Evolutionary conservation across 2,888 invertebrate species (phyloP), one percentile per base, ranked within the genome.

Genomic region (Sabellastarte sp.): DNA sequence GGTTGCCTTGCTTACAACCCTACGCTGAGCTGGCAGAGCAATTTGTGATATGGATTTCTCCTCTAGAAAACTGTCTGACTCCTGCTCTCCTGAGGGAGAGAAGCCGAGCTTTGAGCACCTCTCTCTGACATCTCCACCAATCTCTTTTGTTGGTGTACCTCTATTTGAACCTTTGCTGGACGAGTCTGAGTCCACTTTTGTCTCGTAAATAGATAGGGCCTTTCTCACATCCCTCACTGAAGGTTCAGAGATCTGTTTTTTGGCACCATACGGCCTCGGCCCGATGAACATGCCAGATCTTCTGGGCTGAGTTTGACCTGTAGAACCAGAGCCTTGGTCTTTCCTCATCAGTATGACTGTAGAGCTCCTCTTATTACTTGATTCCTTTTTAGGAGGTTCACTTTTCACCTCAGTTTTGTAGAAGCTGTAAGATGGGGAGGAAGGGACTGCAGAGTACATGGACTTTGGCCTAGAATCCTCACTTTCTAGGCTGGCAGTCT

Each of bases 221-320:
- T 15, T 26, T 5, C 53, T 15, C 53, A 53, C 53, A 26, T 53
- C 53, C 15, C 53, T 10, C 53, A 53, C 53, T 26, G 53, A 53
- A 20, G 53, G 53, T 26, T 53, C 53, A 5, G 53, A 53, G 20
- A 5, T 15, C 10, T 41, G 5, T 20, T 20, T 41, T 5, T 5
- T 5, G 4, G 53, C 53, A 26, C 26, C 26, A 10, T 26, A 53
- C 20, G 20, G 20, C 10, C 53, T 10, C 24, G 53, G 53, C 10
- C 41, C 41, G 10, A 41, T 10, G 41, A 41, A 41, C 10, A 41
- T 20, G 20, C 20, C 20, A n/a, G n/a, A n/a, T n/a, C n/a, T n/a
- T 20, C 41, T 41, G 41, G 10, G 10, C 10, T 20, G 41, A 15
- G 41, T 15, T 41, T 20, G 10, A 20, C 41, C 20, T 41, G 41